phyloP scores from a whole-genome alignment of 2,888 invertebrate species.

The Mimachlamys varia region DNA sequence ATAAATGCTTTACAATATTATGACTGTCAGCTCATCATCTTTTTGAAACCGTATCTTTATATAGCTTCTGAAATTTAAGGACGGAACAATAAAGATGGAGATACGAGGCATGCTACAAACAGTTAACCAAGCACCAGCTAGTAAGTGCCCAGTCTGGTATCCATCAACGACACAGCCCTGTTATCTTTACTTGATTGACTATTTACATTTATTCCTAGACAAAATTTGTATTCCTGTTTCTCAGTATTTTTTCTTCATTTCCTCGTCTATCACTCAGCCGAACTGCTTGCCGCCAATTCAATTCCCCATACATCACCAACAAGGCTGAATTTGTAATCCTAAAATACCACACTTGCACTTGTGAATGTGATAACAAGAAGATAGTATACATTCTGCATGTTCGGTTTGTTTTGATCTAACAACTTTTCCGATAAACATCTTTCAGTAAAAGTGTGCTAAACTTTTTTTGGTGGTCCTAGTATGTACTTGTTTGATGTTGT shows the following conservation, averaged over 20 bases:
- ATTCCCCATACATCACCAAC: not conserved
- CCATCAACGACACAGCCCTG: not conserved
- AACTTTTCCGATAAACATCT: conserved; percentile 8
- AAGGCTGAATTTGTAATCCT: not conserved
- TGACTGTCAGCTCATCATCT: not conserved
- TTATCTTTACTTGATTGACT: conserved; percentile 17
- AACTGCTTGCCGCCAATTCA: not conserved
- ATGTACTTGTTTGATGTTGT: conserved; percentile 19
- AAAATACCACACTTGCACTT: conserved; percentile 3
- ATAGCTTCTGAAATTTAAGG: not conserved
- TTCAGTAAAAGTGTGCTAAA: not conserved
- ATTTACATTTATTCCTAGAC: conserved; percentile 21
- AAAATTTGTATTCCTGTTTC: conserved; percentile 21
- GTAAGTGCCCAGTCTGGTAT: not conserved
- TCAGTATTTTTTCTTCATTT: not conserved
- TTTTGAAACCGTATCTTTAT: not conserved
- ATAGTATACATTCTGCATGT: conserved; percentile 17
- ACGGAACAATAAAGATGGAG: not conserved
- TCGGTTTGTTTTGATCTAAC: not conserved
- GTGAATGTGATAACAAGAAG: not conserved
- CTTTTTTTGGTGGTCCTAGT: not conserved
- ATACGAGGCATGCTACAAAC: not conserved
- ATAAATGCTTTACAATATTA: not conserved
- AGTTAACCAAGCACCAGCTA: not conserved
- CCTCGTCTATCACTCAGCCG: conserved; percentile 14